phyloP scores from a whole-genome alignment of 2,113 vertebrate species.

The Lepus americanus region DNA sequence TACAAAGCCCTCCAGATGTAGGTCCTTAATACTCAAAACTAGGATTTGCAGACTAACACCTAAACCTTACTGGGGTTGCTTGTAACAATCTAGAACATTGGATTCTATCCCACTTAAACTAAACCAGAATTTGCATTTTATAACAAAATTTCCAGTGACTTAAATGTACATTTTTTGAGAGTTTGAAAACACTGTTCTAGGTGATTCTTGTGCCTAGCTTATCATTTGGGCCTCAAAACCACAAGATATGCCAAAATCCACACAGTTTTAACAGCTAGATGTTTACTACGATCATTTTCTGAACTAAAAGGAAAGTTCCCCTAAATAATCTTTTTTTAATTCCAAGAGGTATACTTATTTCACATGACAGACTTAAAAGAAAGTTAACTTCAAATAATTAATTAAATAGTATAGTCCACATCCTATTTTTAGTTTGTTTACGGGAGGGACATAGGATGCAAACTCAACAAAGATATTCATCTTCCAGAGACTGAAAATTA shows the following conservation, averaged over 20 bases:
- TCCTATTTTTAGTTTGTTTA: neutral
- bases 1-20: neutral
- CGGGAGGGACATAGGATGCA: neutral
- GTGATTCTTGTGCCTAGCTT: neutral
- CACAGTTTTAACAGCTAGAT: neutral
- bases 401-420: neutral
- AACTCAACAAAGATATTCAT: constrained; percentile 11
- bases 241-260: neutral
- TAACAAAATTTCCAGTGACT: neutral
- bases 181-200: neutral
- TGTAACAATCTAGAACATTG: neutral
- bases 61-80: neutral
- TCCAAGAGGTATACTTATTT: constrained; percentile 7
- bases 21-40: neutral
- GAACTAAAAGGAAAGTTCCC: neutral
- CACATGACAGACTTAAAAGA: constrained; percentile 19
- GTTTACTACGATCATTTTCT: neutral
- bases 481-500: constrained; percentile 19
- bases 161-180: neutral
- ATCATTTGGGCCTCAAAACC: constrained; percentile 25
- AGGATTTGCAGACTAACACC: neutral
- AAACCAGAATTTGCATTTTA: neutral
- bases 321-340: constrained; percentile 26
- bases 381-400: constrained; percentile 54
- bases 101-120: neutral